Evolutionary conservation across 1,140 invertebrate species (phyloP).

Genomic region (honey bee (Apis mellifera)): Amel_HAv3.1 CM009936.2:13884501-13885000

Average conservation of each 20-base stretch:
- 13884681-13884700: no score
- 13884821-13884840: conserved; percentile 2
- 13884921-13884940: conserved; percentile 53
- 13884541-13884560: no score
- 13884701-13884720: neutral
- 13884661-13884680: no score
- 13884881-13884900: conserved; percentile 67
- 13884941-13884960: conserved; percentile 55
- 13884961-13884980: neutral
- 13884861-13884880: conserved; percentile 62
- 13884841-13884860: conserved; percentile 64
- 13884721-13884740: conserved; percentile 9
- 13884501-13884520: no score
- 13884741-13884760: neutral
- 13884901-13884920: conserved; percentile 61
- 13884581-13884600: no score
- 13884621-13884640: no score
- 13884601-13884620: no score
- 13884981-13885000: neutral
- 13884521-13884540: no score
- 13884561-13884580: no score
- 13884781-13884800: neutral
- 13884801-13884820: neutral
- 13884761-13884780: conserved; percentile 11
- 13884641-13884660: no score